phyloP scores from a whole-genome alignment of 2,888 invertebrate genomes.

The Desoria tigrina region DNA sequence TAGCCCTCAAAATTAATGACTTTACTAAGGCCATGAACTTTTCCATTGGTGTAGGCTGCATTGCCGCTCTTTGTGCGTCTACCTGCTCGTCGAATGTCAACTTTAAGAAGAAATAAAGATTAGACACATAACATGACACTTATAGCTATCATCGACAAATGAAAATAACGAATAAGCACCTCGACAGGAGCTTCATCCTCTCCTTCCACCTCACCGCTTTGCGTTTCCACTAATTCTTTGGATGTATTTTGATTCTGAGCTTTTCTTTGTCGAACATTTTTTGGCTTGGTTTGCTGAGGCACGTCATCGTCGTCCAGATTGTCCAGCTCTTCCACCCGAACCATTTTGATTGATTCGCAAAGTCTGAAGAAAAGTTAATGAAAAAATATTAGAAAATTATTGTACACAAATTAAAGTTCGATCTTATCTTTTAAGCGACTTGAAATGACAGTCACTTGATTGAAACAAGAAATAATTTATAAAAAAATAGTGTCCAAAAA shows the following conservation, averaged over 20 bases:
- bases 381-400: too few species aligned
- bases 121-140: conserved; percentile 1
- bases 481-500: too few species aligned
- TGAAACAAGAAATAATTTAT: too few species aligned
- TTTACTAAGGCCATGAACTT: conserved; percentile 65
- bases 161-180: conserved; percentile 25
- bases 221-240: too few species aligned
- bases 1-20: conserved; percentile 79
- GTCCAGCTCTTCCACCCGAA: conserved; percentile 19
- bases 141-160: background rate
- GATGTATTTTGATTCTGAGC: background rate
- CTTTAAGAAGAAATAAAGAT: conserved; percentile 25
- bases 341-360: conserved; percentile 7
- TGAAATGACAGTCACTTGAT: too few species aligned
- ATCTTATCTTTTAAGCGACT: too few species aligned
- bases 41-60: conserved; percentile 65
- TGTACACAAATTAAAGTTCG: too few species aligned
- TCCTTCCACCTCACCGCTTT: conserved; percentile 4
- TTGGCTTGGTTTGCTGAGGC: background rate
- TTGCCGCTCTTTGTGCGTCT: conserved; percentile 54
- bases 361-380: background rate
- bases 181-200: conserved; percentile 22
- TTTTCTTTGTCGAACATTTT: conserved; percentile 11
- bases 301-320: conserved; percentile 7
- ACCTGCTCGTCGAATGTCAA: conserved; percentile 50